A percentile compares a stretch with the other conserved stretches of the same genome.
phyloP scores from a whole-genome alignment of 2,113 vertebrate species.

The Ciconia stormi region DNA sequence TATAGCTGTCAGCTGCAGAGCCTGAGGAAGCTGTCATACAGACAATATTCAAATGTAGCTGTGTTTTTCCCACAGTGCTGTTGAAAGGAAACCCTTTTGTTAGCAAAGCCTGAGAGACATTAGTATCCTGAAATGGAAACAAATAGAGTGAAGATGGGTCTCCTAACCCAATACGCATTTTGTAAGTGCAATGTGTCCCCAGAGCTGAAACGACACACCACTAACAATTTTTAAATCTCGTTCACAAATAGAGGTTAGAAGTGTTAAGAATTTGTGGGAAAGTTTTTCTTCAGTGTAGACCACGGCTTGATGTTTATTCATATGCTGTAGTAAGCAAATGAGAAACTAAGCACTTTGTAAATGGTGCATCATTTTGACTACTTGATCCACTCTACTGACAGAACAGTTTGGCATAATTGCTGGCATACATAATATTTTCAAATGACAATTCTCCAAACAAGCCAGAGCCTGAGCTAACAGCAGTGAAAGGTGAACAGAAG shows the following conservation, averaged over 20 bases:
- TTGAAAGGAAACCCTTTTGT: constrained; percentile 14
- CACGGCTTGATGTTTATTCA: constrained; percentile 56
- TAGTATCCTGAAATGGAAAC: background rate
- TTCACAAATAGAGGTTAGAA: background rate
- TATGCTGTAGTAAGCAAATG: constrained; percentile 27
- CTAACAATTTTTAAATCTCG: background rate
- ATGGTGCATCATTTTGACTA: constrained; percentile 40
- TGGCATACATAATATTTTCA: constrained; percentile 42
- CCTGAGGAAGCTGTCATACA: constrained; percentile 48
- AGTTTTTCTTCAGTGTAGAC: constrained; percentile 34
- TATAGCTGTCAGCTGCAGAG: background rate
- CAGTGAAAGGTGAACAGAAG: background rate
- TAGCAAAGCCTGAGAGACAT: background rate
- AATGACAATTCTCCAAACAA: constrained; percentile 46
- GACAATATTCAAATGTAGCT: constrained; percentile 39
- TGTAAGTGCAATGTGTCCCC: background rate
- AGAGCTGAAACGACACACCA: background rate
- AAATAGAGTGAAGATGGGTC: background rate
- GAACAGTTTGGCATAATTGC: constrained; percentile 27
- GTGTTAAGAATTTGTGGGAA: constrained; percentile 42
- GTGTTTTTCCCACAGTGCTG: constrained; percentile 46
- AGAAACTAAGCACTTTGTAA: constrained; percentile 49
- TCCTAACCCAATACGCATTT: background rate
- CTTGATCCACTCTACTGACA: constrained; percentile 24
- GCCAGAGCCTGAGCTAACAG: constrained; percentile 32